Conservation (phyloP, 1,140 invertebrate species). For the Pogonognathellus flavescens region DNA sequence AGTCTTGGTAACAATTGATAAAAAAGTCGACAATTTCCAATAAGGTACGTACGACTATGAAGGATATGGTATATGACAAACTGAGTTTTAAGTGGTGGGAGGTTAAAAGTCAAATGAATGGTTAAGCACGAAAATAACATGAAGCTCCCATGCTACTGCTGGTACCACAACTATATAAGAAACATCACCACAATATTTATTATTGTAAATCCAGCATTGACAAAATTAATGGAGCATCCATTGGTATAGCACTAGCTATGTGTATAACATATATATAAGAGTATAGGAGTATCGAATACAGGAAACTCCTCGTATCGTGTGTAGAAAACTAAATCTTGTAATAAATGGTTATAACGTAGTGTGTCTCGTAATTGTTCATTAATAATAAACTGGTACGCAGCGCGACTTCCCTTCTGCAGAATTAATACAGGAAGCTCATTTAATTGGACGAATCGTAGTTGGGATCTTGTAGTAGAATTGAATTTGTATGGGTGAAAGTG, state of each 20-base stretch:
- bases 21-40: no score
- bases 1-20: no score
- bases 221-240: no score
- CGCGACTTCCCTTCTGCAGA: not conserved
- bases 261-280: no score
- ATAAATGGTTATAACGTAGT: no score
- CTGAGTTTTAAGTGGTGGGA: slow-evolving; percentile 22
- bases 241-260: no score
- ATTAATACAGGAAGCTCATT: slow-evolving; percentile 32
- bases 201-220: no score
- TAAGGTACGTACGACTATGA: not conserved
- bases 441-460: not conserved
- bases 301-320: no score
- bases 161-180: not conserved
- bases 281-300: no score
- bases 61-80: not conserved
- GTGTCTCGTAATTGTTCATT: not conserved
- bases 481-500: not conserved
- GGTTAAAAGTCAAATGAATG: slow-evolving; percentile 54
- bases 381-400: slow-evolving; percentile 15
- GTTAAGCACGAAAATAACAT: slow-evolving; percentile 30
- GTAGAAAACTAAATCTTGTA: no score
- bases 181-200: no score
- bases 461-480: not conserved
- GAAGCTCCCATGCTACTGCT: not conserved